Base-by-base conservation (phyloP, 35 echinoderm and acorn worm species). In the Apostichopus japonicus region DNA sequence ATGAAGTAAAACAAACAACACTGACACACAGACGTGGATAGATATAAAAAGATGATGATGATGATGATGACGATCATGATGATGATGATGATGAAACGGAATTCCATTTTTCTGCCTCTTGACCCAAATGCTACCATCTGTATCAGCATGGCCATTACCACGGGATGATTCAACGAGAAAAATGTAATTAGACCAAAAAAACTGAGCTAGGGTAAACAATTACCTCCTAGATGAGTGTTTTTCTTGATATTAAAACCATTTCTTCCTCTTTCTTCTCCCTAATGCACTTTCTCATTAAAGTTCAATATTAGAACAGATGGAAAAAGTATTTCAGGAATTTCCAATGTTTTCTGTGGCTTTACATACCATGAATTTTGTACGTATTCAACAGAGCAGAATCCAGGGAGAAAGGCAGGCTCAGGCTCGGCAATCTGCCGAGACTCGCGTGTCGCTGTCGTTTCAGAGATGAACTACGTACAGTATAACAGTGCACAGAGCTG, bases 201-300 rank as follows among this genome's bases (percentile, higher is more conserved):
- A 23, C 71, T 15, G 71, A 75, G 71, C 71, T 75, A 75, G 71
- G 21, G 21, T 75, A 75, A 75, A 75, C 71, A 75, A 75, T 75
- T 75, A 75, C 71, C 71, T 75, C 11, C 71, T 75, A 75, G 71
- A 75, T 75, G 71, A 75, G 71, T 75, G 71, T 75, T 75, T 75
- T 75, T 75, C 17, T 75, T 75, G 17, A 75, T 75, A 75, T 75
- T 75, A 75, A 75, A 75, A 75, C 71, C 71, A 75, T 75, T 75
- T 75, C 71, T 75, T 19, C n/a, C n/a, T 59, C 81, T 10, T 84
- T 84, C 81, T n/a, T 84, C 56, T 84, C 81, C n/a, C 54, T 84
- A 84, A 84, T 84, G 81, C 54, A 84, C 81, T 84, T 84, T 84
- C 81, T 59, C 81, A 17, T 84, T 58, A 84, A 84, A 84, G 81